A percentile compares a stretch with the other conserved stretches of the same genome.
phyloP scores from a whole-genome alignment of 2,113 vertebrate species.

The Chlamydotis undulata region DNA sequence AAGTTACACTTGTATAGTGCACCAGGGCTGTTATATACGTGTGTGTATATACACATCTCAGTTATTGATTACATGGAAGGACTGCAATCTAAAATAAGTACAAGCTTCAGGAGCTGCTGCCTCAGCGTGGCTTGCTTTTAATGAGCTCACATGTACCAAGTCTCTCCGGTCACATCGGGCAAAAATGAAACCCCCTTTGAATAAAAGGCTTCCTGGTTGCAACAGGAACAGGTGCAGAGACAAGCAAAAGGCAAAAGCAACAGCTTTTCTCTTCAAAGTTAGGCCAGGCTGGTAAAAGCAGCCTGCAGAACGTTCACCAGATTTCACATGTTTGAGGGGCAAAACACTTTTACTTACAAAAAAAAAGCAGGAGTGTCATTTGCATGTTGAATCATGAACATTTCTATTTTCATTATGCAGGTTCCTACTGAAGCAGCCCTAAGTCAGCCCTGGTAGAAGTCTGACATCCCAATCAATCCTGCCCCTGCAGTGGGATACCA shows the following conservation, averaged over 20 bases:
- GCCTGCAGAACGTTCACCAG: neutral
- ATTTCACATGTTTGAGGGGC: neutral
- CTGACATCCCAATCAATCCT: neutral
- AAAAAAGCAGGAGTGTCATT: neutral
- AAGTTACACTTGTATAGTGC: neutral
- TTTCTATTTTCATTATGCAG: neutral
- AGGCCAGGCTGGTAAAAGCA: neutral
- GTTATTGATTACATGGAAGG: neutral
- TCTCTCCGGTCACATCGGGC: rapidly evolving
- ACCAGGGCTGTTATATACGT: neutral
- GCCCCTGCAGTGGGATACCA: neutral
- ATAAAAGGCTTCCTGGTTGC: neutral
- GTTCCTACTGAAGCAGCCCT: neutral
- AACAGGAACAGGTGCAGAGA: neutral
- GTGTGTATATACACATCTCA: neutral
- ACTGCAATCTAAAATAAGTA: neutral
- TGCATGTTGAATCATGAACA: neutral
- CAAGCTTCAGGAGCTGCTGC: neutral
- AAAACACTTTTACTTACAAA: neutral
- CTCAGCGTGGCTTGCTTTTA: neutral
- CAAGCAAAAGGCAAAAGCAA: constrained; percentile 1
- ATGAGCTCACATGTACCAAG: neutral
- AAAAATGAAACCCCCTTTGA: neutral
- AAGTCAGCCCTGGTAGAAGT: neutral
- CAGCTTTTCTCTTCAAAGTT: neutral